Percentiles rank a stretch among this genome's conserved stretches.
These are phyloP conservation scores for Sthenelais limicola DNA, from an alignment of 2,888 invertebrate species.

Conservation along the genomic window DNA sequence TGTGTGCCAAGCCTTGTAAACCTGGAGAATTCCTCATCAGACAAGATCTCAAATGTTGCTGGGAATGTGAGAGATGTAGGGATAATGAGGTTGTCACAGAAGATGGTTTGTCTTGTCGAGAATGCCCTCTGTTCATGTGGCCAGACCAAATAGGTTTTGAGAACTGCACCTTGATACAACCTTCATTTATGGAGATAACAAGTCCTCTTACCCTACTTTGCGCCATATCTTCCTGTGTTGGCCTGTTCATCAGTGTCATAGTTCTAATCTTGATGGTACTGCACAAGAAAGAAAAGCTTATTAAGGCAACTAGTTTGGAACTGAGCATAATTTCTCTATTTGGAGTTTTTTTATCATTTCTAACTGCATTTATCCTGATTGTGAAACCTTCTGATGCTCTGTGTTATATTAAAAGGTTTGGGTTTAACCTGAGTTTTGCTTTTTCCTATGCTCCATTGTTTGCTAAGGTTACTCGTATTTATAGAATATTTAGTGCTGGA, in stretches of 20 bases:
- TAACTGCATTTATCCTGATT: constrained; percentile 47
- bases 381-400: constrained; percentile 45
- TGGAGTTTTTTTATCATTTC: constrained; percentile 51
- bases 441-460: constrained; percentile 55
- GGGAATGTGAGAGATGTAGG: constrained; percentile 56
- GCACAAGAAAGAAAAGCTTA: constrained; percentile 51
- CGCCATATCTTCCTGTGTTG: constrained; percentile 38
- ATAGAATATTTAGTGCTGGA: constrained; percentile 41
- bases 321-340: constrained; percentile 51
- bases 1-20: constrained; percentile 54
- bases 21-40: constrained; percentile 49
- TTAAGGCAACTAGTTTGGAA: constrained; percentile 55
- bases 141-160: constrained; percentile 46
- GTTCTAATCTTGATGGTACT: constrained; percentile 48
- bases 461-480: constrained; percentile 42
- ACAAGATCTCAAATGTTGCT: constrained; percentile 55
- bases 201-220: constrained; percentile 38
- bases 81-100: constrained; percentile 50
- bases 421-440: constrained; percentile 56
- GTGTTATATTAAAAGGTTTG: constrained; percentile 51
- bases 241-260: constrained; percentile 36
- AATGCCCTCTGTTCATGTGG: constrained; percentile 52
- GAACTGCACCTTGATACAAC: constrained; percentile 26
- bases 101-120: constrained; percentile 48
- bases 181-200: constrained; percentile 7